These are phyloP conservation scores for Leistus spinibarbis DNA, from an alignment of 2,888 invertebrate species.

Conservation along the genomic window DNA sequence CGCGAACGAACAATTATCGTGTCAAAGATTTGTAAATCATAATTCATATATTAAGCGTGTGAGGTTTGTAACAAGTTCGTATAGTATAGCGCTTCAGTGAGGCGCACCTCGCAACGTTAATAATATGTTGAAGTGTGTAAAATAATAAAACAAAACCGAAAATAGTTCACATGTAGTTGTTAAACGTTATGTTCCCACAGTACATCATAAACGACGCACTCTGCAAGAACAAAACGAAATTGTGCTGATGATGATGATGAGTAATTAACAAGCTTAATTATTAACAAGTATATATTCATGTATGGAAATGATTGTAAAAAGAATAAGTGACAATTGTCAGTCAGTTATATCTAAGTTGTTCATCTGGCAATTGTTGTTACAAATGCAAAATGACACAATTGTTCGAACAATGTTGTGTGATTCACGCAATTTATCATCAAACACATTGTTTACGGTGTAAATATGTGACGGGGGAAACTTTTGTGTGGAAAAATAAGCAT, in stretches of 20 bases:
- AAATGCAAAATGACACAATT: constrained; percentile 3
- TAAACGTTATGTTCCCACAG: constrained; percentile 16
- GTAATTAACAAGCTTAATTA: constrained; percentile 27
- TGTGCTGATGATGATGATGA: constrained; percentile 13
- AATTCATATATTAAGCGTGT: not conserved
- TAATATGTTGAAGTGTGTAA: constrained; percentile 9
- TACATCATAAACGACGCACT: not conserved
- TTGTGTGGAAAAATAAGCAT: not conserved
- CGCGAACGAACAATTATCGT: no score
- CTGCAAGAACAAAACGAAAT: not conserved
- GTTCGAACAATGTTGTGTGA: not conserved
- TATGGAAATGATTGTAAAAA: constrained; percentile 22
- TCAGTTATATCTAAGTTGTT: constrained; percentile 18
- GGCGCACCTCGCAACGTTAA: not conserved
- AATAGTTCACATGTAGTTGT: constrained; percentile 35
- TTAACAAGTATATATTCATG: constrained; percentile 29
- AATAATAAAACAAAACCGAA: constrained; percentile 23
- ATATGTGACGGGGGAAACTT: not conserved
- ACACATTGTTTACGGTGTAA: not conserved
- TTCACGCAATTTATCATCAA: constrained; percentile 17
- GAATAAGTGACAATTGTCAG: constrained; percentile 21
- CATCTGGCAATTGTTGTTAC: constrained; percentile 23
- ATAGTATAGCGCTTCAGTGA: no score
- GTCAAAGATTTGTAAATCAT: not conserved
- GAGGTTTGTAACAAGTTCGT: no score